Conservation (phyloP, 2,797 vertebrate genomes). For the Numenius phaeopus region DNA sequence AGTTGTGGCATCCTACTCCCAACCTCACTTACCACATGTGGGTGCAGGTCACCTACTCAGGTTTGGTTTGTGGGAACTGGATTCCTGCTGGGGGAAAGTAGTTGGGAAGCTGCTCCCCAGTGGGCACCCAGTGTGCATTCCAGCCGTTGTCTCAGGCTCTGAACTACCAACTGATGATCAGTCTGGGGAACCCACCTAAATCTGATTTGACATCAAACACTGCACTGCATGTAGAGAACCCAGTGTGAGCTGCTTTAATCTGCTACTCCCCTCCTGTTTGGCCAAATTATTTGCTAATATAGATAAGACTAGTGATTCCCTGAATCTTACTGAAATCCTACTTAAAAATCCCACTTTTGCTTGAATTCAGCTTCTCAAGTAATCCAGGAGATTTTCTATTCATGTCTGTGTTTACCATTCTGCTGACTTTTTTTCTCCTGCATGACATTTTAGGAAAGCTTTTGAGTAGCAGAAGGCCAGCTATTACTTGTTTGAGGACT, state of each 20-base stretch:
- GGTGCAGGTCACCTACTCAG: not conserved
- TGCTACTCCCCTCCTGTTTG: not conserved
- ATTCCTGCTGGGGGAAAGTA: not conserved
- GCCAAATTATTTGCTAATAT: not conserved
- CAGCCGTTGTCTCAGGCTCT: not conserved
- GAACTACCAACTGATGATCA: not conserved
- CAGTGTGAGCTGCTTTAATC: not conserved
- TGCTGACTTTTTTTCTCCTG: not conserved
- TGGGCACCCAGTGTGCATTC: fast-evolving
- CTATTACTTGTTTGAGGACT: not conserved
- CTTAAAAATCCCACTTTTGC: fast-evolving
- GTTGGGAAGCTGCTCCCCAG: not conserved
- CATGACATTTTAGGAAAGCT: not conserved
- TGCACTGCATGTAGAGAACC: not conserved
- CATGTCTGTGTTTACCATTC: not conserved
- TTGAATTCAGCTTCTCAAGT: not conserved
- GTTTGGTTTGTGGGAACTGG: not conserved
- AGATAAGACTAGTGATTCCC: not conserved
- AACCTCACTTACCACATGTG: not conserved
- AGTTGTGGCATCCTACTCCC: not conserved
- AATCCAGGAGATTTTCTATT: not conserved
- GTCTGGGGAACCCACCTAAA: not conserved
- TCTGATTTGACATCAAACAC: not conserved
- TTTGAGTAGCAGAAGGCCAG: not conserved
- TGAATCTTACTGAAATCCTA: not conserved